phyloP scores from a whole-genome alignment of 2,888 invertebrate species.

The Ctenicera cuprea region DNA sequence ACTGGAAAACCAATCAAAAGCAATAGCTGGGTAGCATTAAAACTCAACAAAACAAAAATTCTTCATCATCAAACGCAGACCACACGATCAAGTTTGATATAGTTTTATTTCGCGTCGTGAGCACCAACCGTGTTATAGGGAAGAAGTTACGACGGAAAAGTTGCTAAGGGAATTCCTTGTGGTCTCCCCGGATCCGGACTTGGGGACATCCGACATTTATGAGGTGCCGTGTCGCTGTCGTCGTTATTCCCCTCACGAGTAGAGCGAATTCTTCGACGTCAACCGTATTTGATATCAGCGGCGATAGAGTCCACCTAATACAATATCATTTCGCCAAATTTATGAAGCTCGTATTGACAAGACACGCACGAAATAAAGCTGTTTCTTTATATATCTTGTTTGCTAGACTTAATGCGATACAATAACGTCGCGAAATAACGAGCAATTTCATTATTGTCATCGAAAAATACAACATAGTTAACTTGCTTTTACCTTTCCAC shows the following conservation, averaged over 20 bases:
- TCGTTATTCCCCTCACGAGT: conserved; percentile 24
- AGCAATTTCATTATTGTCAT: not conserved
- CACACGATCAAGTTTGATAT: conserved; percentile 11
- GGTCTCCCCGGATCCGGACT: conserved; percentile 19
- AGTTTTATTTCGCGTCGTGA: conserved; percentile 16
- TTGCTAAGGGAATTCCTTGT: conserved; percentile 18
- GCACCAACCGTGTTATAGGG: not conserved
- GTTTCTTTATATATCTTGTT: conserved; percentile 6
- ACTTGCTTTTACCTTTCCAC: not conserved
- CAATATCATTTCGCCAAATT: conserved; percentile 16
- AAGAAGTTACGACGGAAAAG: conserved; percentile 22
- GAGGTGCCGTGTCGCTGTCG: conserved; percentile 21
- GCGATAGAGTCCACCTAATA: conserved; percentile 3
- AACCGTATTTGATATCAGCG: conserved; percentile 10
- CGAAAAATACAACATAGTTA: not conserved
- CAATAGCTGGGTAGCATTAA: not conserved
- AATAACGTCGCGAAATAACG: not conserved
- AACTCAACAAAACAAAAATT: not conserved
- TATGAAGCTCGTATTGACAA: not conserved
- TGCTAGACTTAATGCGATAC: not conserved
- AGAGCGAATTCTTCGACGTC: conserved; percentile 22
- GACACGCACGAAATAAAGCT: not conserved
- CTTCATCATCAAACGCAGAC: conserved; percentile 4
- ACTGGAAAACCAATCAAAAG: not conserved
- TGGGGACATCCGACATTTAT: conserved; percentile 29